phyloP scores from a whole-genome alignment of 2,888 invertebrate genomes.

The Lottia gigantea region DNA sequence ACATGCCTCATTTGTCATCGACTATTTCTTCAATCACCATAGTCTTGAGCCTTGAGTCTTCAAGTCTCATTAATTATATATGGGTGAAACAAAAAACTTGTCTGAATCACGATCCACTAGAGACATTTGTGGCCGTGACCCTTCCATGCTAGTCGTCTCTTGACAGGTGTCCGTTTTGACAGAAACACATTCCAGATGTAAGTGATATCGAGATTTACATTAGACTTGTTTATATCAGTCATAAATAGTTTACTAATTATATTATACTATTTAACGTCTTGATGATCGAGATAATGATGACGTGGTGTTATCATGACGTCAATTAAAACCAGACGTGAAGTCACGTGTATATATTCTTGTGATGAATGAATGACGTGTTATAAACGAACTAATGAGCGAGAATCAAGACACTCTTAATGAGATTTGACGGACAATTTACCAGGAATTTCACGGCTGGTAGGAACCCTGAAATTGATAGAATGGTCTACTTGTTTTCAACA shows the following conservation, averaged over 20 bases:
- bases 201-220: too few species aligned
- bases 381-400: neutral
- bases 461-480: too few species aligned
- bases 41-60: too few species aligned
- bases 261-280: neutral
- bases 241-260: too few species aligned
- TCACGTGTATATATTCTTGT: neutral
- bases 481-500: too few species aligned
- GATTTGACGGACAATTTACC: conserved; percentile 4
- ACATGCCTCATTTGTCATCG: conserved; percentile 6
- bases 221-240: too few species aligned
- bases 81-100: too few species aligned
- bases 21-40: neutral
- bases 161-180: conserved; percentile 7
- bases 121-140: too few species aligned
- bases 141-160: too few species aligned
- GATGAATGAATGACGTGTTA: neutral
- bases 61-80: too few species aligned
- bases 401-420: neutral
- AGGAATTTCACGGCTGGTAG: neutral
- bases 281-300: conserved; percentile 8
- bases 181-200: conserved; percentile 4
- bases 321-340: neutral
- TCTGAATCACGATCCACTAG: too few species aligned
- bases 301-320: neutral